A percentile compares a stretch with the other conserved stretches of the same genome.
Conservation (phyloP, 1,140 invertebrate genomes). For the Listronotus oregonensis region DNA sequence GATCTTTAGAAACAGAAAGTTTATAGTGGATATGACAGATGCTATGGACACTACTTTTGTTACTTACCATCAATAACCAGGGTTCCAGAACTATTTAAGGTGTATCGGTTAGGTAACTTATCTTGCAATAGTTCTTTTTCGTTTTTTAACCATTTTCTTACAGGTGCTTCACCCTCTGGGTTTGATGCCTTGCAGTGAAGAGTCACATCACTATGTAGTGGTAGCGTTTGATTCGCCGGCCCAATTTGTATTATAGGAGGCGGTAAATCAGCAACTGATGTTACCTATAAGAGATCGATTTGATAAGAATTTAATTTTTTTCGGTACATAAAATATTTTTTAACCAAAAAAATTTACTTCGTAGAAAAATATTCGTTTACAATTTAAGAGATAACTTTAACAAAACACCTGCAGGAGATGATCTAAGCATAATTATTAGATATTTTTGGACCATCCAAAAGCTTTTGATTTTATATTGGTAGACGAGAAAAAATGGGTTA, state of each 20-base stretch:
- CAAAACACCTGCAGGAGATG: not conserved
- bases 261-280: slow-evolving; percentile 76
- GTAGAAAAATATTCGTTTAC: too few relatives aligned
- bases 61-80: slow-evolving; percentile 78
- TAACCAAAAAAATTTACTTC: too few relatives aligned
- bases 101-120: slow-evolving; percentile 60
- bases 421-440: too few relatives aligned
- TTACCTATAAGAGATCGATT: slow-evolving; percentile 70
- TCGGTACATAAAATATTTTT: too few relatives aligned
- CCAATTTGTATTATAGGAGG: slow-evolving; percentile 90
- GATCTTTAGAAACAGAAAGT: too few relatives aligned
- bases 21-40: too few relatives aligned
- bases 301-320: too few relatives aligned
- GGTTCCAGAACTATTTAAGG: slow-evolving; percentile 70
- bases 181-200: slow-evolving; percentile 78
- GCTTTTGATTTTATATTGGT: too few relatives aligned
- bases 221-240: slow-evolving; percentile 88
- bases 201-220: slow-evolving; percentile 76
- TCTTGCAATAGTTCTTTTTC: slow-evolving; percentile 60
- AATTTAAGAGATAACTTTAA: not conserved
- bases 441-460: too few relatives aligned
- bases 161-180: slow-evolving; percentile 71
- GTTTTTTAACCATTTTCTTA: slow-evolving; percentile 84
- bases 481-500: too few relatives aligned
- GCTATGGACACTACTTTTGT: too few relatives aligned